Base-by-base conservation (phyloP, 2,888 invertebrate species). In the Microchrysa polita region DNA sequence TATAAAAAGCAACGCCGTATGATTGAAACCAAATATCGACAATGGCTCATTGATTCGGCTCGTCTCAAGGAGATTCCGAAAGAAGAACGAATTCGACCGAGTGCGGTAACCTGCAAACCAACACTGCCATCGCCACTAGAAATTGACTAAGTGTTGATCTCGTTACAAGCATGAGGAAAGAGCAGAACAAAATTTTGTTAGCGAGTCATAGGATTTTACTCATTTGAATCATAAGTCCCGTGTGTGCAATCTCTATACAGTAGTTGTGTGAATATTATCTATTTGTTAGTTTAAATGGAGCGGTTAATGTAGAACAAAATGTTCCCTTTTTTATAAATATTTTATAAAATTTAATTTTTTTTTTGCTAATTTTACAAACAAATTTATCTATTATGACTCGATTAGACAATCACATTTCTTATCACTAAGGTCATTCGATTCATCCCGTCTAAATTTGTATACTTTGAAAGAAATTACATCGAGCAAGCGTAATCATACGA, bases 41-140 rank as follows among this genome's bases (percentile, higher is more conserved):
- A 88, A 16, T 91, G 91, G 90, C 78, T 91, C 78, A 85, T 88
- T 57, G 90, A 91, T 77, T 85, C 88, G 0, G 88, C 87, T 75
- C 84, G 86, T 4, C 88, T 88, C 76, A 88, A 87, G 77, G 87
- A 87, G 69, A 60, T 75, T 74, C 76, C 76, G 74, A 78, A 78
- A 22, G 86, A 86, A 76, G 86, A 86, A 73, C 86, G 86, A 81
- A 85, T 86, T 75, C 71, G 63, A 22, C 20, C 57, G 1, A 86
- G 84, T 76, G 85, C 20, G 12, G 22, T 52, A 5, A 34, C 27
- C 27, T 34, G 18, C 16, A 63, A 63, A 16, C n/a, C 34, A 18
- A 63, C 40, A 16, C 16, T n/a, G 9, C 9, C 18, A n/a, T 18
- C 61, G 55, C n/a, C 42, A 20, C 23, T 72, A 16, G 65, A 57